Evolutionary conservation across 2,888 invertebrate genomes (phyloP), one percentile per base, ranked within the genome.

Genomic region (Epinotia bilunana): DNA sequence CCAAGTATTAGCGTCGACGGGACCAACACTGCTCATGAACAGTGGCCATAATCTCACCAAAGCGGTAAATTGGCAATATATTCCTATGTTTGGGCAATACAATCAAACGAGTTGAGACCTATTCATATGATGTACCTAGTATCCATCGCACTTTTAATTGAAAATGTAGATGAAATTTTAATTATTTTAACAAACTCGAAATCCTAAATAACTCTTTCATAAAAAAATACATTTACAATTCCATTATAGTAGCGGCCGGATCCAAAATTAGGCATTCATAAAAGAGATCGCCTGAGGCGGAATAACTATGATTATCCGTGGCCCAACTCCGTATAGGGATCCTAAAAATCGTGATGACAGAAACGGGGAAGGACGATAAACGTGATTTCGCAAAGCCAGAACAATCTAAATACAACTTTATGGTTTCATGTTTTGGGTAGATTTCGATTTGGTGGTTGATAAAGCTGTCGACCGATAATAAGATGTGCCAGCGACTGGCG

Each of bases 271-370:
- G 80, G 85, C 81, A 86, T 87, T 88, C 89, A 89, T 91, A 90
- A 91, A 91, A 86, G 84, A 88, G 86, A 90, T 88, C 89, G 86
- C 88, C 83, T 79, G 81, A 80, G 84, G 84, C 86, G 78, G 83
- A 89, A 91, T 89, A 84, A 83, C 91, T 91, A 91, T 91, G 90
- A 91, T 92, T 92, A 91, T 88, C 87, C 82, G 78, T 84, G 83
- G 78, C 79, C 79, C 80, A 81, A 84, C 81, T 84, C 85, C 86
- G 84, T 88, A 88, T 87, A 85, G 83, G 86, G 86, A 85, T 82
- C 85, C 86, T 87, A 85, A 89, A 89, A 87, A 86, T 87, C 85
- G 84, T 86, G 87, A 88, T 87, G 87, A 87, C 88, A 87, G 87
- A 87, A 87, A 84, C 84, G 78, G 82, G 81, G 82, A 83, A 85